Evolutionary conservation across 35 echinoderm and acorn worm species (phyloP).

Genomic region (Lytechinus variegatus): DNA sequence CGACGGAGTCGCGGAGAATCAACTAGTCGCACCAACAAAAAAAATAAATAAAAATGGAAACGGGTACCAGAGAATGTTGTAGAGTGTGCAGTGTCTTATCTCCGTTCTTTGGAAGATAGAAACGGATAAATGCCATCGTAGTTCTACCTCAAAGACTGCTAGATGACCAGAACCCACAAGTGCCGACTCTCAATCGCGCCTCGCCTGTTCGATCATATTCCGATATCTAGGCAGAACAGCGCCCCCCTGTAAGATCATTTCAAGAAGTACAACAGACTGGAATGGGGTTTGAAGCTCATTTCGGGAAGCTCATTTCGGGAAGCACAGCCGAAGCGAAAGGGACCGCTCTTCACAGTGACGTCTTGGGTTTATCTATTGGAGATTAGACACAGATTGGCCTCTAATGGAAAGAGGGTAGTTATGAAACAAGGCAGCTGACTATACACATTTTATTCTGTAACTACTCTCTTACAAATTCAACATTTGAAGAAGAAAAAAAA

Average conservation of each 20-base stretch:
- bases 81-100: constrained; percentile 9
- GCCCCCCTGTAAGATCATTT: neutral
- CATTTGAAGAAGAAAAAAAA: neutral
- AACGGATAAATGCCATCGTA: neutral
- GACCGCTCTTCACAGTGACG: neutral
- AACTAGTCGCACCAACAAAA: neutral
- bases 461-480: neutral
- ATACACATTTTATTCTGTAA: constrained; percentile 14
- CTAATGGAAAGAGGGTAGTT: neutral
- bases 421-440: constrained; percentile 29
- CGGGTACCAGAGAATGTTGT: neutral
- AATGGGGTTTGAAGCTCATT: neutral
- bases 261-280: neutral
- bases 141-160: neutral
- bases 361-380: neutral
- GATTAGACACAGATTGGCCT: neutral
- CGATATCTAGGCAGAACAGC: neutral
- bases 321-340: neutral
- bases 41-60: neutral
- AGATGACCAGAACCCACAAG: neutral
- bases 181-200: neutral
- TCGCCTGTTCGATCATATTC: neutral
- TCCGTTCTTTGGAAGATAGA: neutral
- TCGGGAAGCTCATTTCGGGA: neutral
- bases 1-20: neutral